phyloP scores from a whole-genome alignment of 2,113 vertebrate genomes.

The Macrotus californicus region DNA sequence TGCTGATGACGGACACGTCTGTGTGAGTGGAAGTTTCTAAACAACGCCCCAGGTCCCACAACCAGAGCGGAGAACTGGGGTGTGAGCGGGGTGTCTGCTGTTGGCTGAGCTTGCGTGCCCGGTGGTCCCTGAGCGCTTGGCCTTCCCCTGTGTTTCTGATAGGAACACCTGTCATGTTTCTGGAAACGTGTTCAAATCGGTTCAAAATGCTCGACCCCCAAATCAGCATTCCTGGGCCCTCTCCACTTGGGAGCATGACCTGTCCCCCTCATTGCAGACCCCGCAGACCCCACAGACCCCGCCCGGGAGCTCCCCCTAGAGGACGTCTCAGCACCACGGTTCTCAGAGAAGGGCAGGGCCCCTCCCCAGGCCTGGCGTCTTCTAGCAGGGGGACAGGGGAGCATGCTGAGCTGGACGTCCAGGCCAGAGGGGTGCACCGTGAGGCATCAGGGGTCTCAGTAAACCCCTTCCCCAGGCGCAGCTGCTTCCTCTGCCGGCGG shows the following conservation, averaged over 20 bases:
- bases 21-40: neutral
- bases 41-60: rapidly evolving
- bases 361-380: neutral
- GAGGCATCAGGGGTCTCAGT: rapidly evolving
- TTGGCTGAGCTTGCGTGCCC: rapidly evolving
- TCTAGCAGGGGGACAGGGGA: rapidly evolving
- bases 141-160: neutral
- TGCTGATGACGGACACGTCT: neutral
- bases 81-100: rapidly evolving
- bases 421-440: rapidly evolving
- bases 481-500: neutral
- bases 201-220: neutral
- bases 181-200: neutral
- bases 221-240: neutral
- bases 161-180: neutral
- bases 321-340: rapidly evolving
- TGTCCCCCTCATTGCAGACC: neutral
- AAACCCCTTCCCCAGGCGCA: rapidly evolving
- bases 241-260: neutral
- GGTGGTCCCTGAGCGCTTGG: neutral
- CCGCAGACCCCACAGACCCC: neutral
- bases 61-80: rapidly evolving
- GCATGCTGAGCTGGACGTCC: rapidly evolving
- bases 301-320: rapidly evolving
- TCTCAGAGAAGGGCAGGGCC: neutral